These are phyloP conservation scores for Tortricodes alternella DNA, from an alignment of 2,888 invertebrate species.

Conservation along the genomic window DNA sequence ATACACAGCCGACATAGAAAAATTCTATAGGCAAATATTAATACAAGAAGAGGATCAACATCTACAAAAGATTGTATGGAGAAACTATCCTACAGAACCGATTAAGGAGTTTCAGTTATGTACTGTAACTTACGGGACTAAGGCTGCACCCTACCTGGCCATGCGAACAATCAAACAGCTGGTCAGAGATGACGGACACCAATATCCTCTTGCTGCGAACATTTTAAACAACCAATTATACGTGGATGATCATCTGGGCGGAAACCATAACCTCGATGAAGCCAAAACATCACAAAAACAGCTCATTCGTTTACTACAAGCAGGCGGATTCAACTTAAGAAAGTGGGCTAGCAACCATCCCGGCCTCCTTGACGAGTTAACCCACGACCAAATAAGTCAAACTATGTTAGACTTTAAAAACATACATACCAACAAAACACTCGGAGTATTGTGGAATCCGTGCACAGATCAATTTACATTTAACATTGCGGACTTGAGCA, in stretches of 20 bases:
- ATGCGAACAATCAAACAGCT: slow-evolving; percentile 9
- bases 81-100: neutral
- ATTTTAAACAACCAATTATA: slow-evolving; percentile 4
- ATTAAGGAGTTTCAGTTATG: neutral
- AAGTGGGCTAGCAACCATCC: slow-evolving; percentile 1
- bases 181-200: neutral
- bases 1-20: neutral
- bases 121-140: slow-evolving; percentile 8
- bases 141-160: slow-evolving; percentile 6
- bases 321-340: neutral
- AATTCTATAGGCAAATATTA: neutral
- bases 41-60: neutral
- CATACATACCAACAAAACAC: neutral
- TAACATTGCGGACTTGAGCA: neutral
- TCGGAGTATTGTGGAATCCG: neutral
- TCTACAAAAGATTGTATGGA: slow-evolving; percentile 8
- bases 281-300: neutral
- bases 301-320: neutral
- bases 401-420: slow-evolving; percentile 19
- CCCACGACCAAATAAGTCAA: neutral
- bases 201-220: neutral
- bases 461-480: slow-evolving; percentile 1
- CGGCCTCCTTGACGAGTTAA: neutral
- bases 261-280: neutral
- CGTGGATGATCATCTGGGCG: neutral